Percentiles rank a stretch among this genome's conserved stretches.
These are phyloP conservation scores for Agonum fuliginosum DNA, from an alignment of 2,888 invertebrate species.

Conservation along the genomic window DNA sequence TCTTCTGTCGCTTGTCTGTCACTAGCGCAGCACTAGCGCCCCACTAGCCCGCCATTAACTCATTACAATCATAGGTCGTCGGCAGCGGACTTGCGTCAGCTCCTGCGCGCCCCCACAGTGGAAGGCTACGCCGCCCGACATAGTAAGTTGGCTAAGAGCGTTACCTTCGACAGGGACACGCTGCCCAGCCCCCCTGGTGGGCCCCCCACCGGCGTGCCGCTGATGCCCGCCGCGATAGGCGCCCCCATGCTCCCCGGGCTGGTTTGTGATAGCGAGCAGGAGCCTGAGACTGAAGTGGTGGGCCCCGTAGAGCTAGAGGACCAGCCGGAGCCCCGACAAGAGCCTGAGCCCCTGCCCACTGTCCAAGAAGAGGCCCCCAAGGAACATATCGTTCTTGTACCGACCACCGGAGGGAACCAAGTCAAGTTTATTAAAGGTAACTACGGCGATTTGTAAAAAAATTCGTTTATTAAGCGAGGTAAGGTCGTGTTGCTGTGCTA, in stretches of 20 bases:
- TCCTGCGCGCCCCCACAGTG: conserved; percentile 88
- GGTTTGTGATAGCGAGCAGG: not conserved
- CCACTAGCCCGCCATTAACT: not conserved
- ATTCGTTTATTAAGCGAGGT: no score
- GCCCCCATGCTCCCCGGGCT: not conserved
- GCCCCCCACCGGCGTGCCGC: conserved; percentile 69
- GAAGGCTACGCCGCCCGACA: conserved; percentile 93
- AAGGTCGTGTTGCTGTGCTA: no score
- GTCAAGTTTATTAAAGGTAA: conserved; percentile 27
- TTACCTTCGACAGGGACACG: conserved; percentile 90
- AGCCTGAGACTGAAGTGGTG: not conserved
- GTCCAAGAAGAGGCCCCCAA: not conserved
- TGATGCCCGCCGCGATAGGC: conserved; percentile 63
- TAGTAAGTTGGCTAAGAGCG: conserved; percentile 91
- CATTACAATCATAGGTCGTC: no score
- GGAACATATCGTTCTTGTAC: not conserved
- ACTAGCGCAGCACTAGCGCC: no score
- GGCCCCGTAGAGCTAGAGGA: conserved; percentile 7
- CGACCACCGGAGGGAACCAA: not conserved
- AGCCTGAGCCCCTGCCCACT: not conserved
- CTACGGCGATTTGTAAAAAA: no score
- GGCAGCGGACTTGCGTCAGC: conserved; percentile 77
- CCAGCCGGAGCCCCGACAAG: conserved; percentile 8
- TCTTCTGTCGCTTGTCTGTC: no score
- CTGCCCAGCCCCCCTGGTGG: conserved; percentile 83